Evolutionary conservation across 2,797 vertebrate species (phyloP), one percentile per base, ranked within the genome.

Genomic region (Setipinna tenuifilis): DNA sequence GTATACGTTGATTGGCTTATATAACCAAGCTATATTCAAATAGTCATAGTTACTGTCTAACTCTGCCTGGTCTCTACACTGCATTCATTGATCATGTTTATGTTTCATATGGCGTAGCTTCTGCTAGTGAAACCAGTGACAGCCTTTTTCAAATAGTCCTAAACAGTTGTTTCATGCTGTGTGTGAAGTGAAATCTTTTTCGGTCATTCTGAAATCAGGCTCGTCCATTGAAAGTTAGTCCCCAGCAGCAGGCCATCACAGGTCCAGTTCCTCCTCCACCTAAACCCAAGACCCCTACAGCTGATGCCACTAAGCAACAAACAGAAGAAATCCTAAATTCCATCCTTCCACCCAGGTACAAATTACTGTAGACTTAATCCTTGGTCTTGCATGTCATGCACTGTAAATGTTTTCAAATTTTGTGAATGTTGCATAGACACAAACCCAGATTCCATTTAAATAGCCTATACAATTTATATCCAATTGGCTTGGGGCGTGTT

Each of bases 301-400:
- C 82, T 11, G 96, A 96, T 44, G 54, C 88, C 57, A 88, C 71
- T 75, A 96, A 91, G 87, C 92, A 93, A 71, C 96, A 96, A 85
- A 93, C 96, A 7, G 95, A 97, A 87, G 97, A 98, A 87, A 95
- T 98, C 46, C 94, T 99, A 54, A 96, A 98, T 88, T 68, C 91
- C 84, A 98, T 99, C 88, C 93, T 99, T 44, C 97, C 98, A 21
- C 98, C 98, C 23, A 96, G 97, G 98, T 98, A 94, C 93, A 14
- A 11, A 12, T 23, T 10, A 48, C 21, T n/a, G n/a, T n/a, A n/a
- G n/a, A 61, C 10, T 21, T 61, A 61, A 17, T 23, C 61, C n/a
- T 19, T 41, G 35, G 19, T 21, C 25, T 5, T 17, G 35, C 41
- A 9, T 44, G 6, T 21, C 35, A 17, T 44, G 35, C 68, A 87